Conservation (phyloP, 2,113 vertebrate species). For the Ochotona curzoniae region DNA sequence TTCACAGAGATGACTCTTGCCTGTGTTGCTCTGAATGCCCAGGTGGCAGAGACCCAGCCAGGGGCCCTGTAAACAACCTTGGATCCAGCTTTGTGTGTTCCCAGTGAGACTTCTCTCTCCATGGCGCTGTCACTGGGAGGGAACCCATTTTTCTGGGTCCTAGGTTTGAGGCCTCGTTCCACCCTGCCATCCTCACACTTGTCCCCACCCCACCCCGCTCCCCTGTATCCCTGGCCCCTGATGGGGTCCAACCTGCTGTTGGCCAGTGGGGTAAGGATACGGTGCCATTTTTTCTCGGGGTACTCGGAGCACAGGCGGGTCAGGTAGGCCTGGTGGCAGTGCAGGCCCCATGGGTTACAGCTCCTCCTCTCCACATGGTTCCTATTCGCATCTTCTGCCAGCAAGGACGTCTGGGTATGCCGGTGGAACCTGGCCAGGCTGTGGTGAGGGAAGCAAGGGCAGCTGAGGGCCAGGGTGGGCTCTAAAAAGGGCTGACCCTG, state of each 20-base stretch:
- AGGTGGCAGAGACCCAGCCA: background rate
- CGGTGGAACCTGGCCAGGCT: conserved; percentile 78
- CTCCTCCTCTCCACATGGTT: conserved; percentile 79
- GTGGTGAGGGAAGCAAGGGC: conserved; percentile 21
- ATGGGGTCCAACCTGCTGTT: no score
- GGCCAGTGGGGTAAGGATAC: conserved; percentile 82
- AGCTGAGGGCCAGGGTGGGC: background rate
- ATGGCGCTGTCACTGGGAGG: background rate
- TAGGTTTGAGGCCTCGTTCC: background rate
- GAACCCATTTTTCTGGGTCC: background rate
- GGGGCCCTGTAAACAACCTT: no score
- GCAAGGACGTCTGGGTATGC: conserved; percentile 56
- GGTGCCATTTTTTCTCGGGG: conserved; percentile 84
- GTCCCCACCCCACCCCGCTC: no score
- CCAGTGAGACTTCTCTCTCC: background rate
- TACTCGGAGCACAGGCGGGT: conserved; percentile 85
- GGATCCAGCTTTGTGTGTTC: no score
- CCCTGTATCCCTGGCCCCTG: no score
- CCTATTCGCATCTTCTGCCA: conserved; percentile 76
- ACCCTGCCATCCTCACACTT: background rate
- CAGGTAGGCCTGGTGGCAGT: conserved; percentile 87
- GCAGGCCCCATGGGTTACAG: conserved; percentile 88
- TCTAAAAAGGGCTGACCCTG: background rate
- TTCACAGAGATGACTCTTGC: background rate
- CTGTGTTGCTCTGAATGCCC: no score